Evolutionary conservation across 2,797 vertebrate species (phyloP), one percentile per base, ranked within the genome.

Genomic region (Chromobotia macracanthus): DNA sequence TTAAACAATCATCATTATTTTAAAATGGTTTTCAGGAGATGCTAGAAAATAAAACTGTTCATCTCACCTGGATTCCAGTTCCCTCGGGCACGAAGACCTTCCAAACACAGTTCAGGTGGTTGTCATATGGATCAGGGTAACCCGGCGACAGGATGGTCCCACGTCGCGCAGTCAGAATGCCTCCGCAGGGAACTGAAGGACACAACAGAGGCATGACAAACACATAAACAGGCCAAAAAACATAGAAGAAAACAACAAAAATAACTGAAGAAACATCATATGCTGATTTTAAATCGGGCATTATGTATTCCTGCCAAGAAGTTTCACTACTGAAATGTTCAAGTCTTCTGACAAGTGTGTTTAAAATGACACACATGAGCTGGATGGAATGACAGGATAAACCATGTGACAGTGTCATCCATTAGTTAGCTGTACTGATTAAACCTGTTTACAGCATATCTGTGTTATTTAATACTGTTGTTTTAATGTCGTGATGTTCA

Each of bases 71-170:
- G 90, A 99, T 98, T 66, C 97, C 97, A 41, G 97, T 96, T 92
- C 97, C 97, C 87, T 99, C 97, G 0, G 97, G 97, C 85, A 99
- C 97, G 56, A 96, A 95, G 90, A 99, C 95, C 91, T 96, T 98
- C 97, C 97, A 99, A 15, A 97, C 92, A 82, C 97, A 99, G 91
- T 97, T 99, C 84, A 99, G 92, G 89, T 99, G 97, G 93, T 99
- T 99, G 90, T 97, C 95, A 83, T 99, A 99, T 41, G 96, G 95
- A 77, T 99, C 97, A 35, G 97, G 97, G 85, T 98, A 99, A 88
- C 97, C 97, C 48, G 97, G 96, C 86, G 97, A 99, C 84, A 99
- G 93, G 90, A 99, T 95, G 44, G 96, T 98, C 84, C 97, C 97
- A 90, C 92, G 95, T 82, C 96, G 96, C 56, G 94, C 95, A 71